phyloP scores from a whole-genome alignment of 2,888 invertebrate species.

The Cheilosia variabilis region DNA sequence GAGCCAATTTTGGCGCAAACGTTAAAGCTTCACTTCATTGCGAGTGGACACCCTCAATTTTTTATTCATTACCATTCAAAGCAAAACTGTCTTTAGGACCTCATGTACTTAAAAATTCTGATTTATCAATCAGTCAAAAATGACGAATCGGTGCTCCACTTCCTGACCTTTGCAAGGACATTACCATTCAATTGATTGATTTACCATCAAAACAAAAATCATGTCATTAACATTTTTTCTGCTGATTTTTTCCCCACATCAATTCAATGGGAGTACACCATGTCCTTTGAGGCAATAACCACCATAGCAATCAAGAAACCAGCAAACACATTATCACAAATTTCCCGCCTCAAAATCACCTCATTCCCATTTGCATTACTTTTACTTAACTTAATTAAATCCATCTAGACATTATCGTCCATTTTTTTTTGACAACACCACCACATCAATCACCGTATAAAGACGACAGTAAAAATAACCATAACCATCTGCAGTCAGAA shows the following conservation, averaged over 20 bases:
- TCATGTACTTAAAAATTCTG: no score
- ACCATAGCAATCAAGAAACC: neutral
- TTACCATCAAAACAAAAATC: no score
- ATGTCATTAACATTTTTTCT: no score
- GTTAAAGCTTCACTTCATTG: no score
- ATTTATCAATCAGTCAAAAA: no score
- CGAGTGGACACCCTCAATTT: no score
- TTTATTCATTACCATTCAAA: no score
- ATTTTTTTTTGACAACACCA: constrained; percentile 12
- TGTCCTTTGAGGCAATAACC: neutral
- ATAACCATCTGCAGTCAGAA: constrained; percentile 47
- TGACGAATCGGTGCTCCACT: no score
- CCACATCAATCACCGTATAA: constrained; percentile 51
- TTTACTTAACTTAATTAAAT: constrained; percentile 49
- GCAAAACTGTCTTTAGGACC: no score
- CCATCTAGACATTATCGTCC: constrained; percentile 11
- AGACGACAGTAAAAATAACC: constrained; percentile 59
- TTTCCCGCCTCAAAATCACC: neutral
- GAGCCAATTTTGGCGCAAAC: no score
- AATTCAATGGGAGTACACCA: neutral
- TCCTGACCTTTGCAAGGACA: no score
- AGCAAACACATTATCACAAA: constrained; percentile 1
- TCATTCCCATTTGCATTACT: neutral
- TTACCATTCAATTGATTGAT: no score
- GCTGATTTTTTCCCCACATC: neutral